Percentiles rank a stretch among this genome's conserved stretches.
Conservation (phyloP, 2,797 vertebrate genomes). For the Pseudochromis fuscus region DNA sequence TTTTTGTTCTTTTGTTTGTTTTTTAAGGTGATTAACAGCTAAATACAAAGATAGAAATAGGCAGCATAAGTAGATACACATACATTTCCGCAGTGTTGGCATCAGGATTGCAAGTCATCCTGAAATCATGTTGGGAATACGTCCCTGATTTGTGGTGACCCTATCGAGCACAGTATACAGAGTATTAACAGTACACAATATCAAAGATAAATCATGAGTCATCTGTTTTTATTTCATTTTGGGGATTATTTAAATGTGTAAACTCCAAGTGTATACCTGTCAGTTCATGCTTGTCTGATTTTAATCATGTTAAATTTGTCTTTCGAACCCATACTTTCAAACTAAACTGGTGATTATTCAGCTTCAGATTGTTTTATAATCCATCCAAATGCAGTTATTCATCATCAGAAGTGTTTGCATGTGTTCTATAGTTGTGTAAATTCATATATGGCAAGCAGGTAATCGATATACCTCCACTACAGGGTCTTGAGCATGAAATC, state of each 20-base stretch:
- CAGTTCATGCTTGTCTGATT: constrained; percentile 39
- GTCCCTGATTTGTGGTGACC: constrained; percentile 25
- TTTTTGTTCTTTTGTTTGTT: no score
- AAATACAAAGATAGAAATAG: not conserved
- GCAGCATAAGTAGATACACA: not conserved
- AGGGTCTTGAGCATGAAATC: constrained; percentile 54
- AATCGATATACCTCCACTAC: constrained; percentile 44
- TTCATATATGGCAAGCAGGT: constrained; percentile 40
- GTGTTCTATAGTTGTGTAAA: constrained; percentile 51
- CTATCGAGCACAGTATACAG: constrained; percentile 39
- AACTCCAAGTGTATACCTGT: constrained; percentile 38
- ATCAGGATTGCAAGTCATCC: not conserved
- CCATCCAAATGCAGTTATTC: constrained; percentile 22
- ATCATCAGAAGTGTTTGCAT: constrained; percentile 41
- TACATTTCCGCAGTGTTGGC: not conserved
- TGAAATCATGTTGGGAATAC: not conserved
- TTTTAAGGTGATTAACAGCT: constrained; percentile 3
- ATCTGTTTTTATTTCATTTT: constrained; percentile 20
- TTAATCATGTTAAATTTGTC: constrained; percentile 47
- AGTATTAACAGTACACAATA: constrained; percentile 56
- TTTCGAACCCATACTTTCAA: constrained; percentile 26
- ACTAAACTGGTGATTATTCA: constrained; percentile 24
- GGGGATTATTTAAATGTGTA: constrained; percentile 38
- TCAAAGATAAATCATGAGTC: constrained; percentile 28
- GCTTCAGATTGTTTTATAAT: constrained; percentile 45